Conservation (phyloP, 1,140 invertebrate genomes). For the Scaptomyza graminum region DNA sequence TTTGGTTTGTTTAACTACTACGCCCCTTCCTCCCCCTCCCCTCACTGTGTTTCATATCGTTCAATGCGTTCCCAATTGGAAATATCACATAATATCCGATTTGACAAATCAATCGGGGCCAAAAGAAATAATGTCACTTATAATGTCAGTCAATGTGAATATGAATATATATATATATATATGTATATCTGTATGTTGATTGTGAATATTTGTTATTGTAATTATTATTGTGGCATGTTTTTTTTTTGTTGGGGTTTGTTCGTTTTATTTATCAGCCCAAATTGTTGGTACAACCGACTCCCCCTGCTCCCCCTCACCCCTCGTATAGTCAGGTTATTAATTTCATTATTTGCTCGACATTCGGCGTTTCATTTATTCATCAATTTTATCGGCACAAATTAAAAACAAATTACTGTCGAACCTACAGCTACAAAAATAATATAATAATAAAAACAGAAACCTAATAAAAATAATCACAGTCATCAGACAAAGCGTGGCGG, state of each 20-base stretch:
- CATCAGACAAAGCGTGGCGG: background rate
- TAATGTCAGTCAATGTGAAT: constrained; percentile 15
- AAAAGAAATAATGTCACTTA: constrained; percentile 67
- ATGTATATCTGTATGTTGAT: background rate
- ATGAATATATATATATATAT: background rate
- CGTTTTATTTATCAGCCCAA: constrained; percentile 17
- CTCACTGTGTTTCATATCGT: constrained; percentile 1
- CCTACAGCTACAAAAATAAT: constrained; percentile 81
- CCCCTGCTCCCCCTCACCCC: background rate
- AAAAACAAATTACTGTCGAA: constrained; percentile 79
- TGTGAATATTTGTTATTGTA: constrained; percentile 49
- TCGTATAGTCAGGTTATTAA: constrained; percentile 61
- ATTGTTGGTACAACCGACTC: too few species aligned
- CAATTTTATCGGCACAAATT: constrained; percentile 79
- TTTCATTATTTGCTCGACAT: constrained; percentile 71
- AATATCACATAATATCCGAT: constrained; percentile 63
- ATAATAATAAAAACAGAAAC: constrained; percentile 69
- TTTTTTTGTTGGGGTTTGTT: constrained; percentile 39
- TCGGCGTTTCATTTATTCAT: constrained; percentile 73
- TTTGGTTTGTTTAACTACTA: background rate
- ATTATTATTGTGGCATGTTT: constrained; percentile 52
- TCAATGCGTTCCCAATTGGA: constrained; percentile 30
- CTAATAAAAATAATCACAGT: constrained; percentile 78
- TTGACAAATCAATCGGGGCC: constrained; percentile 76
- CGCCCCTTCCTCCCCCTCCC: background rate